These are phyloP conservation scores for Lithophane leautieri DNA, from an alignment of 2,888 invertebrate genomes.

Conservation along the genomic window DNA sequence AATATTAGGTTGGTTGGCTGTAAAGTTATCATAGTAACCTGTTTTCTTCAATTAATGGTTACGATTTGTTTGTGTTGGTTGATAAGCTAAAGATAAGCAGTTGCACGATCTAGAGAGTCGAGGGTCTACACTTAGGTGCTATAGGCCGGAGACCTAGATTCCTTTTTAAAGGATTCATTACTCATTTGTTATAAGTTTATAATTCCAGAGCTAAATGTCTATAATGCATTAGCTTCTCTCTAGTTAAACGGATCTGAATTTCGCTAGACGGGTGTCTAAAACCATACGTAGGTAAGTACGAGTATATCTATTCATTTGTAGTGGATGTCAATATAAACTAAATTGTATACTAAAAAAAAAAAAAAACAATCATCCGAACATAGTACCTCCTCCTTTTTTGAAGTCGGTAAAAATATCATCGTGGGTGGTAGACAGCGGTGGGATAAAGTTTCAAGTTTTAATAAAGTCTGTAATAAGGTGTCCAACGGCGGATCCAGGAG, in stretches of 20 bases:
- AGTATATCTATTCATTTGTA: no score
- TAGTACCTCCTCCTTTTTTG: no score
- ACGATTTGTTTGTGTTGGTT: conserved; percentile 54
- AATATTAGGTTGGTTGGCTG: conserved; percentile 20
- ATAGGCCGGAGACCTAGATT: conserved; percentile 37
- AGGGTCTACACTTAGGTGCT: conserved; percentile 10
- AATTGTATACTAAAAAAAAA: no score
- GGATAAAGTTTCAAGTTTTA: background rate
- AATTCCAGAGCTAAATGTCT: background rate
- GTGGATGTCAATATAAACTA: no score
- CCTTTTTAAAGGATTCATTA: conserved; percentile 6
- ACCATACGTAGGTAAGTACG: background rate
- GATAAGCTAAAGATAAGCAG: conserved; percentile 52
- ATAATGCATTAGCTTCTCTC: background rate
- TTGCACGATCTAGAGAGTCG: conserved; percentile 49
- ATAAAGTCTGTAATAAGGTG: background rate
- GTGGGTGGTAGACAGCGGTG: background rate
- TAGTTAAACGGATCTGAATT: background rate
- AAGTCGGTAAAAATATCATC: no score
- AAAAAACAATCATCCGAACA: no score
- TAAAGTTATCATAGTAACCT: conserved; percentile 41
- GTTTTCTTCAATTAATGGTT: conserved; percentile 50
- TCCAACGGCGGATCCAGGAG: no score
- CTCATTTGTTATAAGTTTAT: conserved; percentile 17
- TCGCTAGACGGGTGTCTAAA: background rate